Percentiles rank a stretch among this genome's conserved stretches.
Conservation (phyloP, 1,140 invertebrate genomes). For the Penaeus vannamei region DNA sequence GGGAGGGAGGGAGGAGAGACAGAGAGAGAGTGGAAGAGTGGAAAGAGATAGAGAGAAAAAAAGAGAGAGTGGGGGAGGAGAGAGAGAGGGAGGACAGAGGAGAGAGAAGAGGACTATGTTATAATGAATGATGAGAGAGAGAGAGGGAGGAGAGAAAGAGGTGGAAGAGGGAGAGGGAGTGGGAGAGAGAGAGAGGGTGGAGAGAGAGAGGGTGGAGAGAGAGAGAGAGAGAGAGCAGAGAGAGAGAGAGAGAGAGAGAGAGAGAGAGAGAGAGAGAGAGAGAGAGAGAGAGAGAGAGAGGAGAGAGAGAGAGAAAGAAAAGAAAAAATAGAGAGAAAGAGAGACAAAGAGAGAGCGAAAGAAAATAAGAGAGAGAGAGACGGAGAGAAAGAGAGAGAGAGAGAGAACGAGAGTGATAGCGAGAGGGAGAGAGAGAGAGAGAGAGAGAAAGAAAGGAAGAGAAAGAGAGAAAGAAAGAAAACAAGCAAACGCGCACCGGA, state of each 20-base stretch:
- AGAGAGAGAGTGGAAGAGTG: background rate
- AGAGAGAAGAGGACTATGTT: background rate
- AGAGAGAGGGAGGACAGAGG: slow-evolving; percentile 27
- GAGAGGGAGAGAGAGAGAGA: background rate
- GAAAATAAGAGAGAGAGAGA: slow-evolving; percentile 38
- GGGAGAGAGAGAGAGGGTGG: too few species aligned
- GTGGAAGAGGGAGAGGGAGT: background rate
- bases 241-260: background rate
- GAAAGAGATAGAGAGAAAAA: slow-evolving; percentile 13
- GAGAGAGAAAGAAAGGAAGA: background rate
- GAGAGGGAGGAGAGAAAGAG: background rate
- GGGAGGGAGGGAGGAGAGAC: too few species aligned
- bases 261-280: too few species aligned
- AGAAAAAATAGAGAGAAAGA: background rate
- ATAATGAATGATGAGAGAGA: slow-evolving; percentile 1
- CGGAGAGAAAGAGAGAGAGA: slow-evolving; percentile 12
- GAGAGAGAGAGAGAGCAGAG: background rate
- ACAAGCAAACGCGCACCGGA: background rate
- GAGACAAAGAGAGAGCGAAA: slow-evolving; percentile 38
- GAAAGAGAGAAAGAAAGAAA: background rate
- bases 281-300: too few species aligned
- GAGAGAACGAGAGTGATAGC: background rate
- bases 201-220: too few species aligned
- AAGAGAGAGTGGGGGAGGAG: slow-evolving; percentile 31
- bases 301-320: slow-evolving; percentile 19